Evolutionary conservation across 2,113 vertebrate genomes (phyloP).

Genomic region (Sus scrofa): T2T-Sscrofa CM000818.6:124106501-124107000

Average conservation of each 20-base stretch:
- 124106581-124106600: background rate
- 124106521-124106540: background rate
- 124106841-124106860: background rate
- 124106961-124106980: background rate
- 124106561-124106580: background rate
- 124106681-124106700: background rate
- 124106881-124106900: background rate
- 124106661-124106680: background rate
- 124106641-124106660: background rate
- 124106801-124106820: background rate
- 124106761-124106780: background rate
- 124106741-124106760: background rate
- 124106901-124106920: slow-evolving; percentile 6
- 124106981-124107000: background rate
- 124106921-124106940: slow-evolving; percentile 19
- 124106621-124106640: background rate
- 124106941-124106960: background rate
- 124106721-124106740: slow-evolving; percentile 28
- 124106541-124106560: background rate
- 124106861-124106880: background rate
- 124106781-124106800: background rate
- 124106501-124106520: too few relatives aligned
- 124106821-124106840: background rate
- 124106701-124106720: slow-evolving; percentile 17
- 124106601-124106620: background rate